Base-by-base conservation (phyloP, 2,888 invertebrate genomes). In the Empis livida region DNA sequence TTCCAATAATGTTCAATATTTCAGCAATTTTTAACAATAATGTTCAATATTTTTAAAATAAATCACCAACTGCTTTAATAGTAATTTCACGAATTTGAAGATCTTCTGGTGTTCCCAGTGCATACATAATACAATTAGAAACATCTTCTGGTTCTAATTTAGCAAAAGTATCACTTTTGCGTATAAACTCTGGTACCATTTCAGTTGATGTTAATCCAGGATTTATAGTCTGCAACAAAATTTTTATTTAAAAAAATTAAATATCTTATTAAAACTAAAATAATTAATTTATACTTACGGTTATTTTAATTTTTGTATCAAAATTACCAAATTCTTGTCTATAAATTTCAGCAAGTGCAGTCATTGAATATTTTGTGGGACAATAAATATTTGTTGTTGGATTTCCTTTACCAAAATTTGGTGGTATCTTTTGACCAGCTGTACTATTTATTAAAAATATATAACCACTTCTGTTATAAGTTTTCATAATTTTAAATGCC, bases 381-480 rank as follows among this genome's bases (percentile, higher is more conserved):
- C 64, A 56, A 57, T 68, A 68, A 10, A 66, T 56, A 47, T 63
- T 67, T 10, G 59, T 53, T 15, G 54, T 55, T 9, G 40, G 10
- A 14, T 14, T 14, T 13, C 17, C 17, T 11, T 55, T 44, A 14
- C 49, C 38, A 13, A 35, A 35, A n/a, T 35, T n/a, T n/a, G 13
- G n/a, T 30, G 53, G 47, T n/a, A 57, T 47, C 17, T 42, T 35
- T 48, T 68, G 68, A 0, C 65, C 65, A 27, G 57, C 52, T 43
- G 63, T 51, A 54, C 65, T 75, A 43, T 73, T 72, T 2, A 73
- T 59, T 23, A 71, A 62, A 30, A 73, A 60, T 32, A 75, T 68
- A 49, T 71, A 67, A 0, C 75, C 75, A 40, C 63, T 61, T 10
- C 48, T 41, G 6, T 59, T 53, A 2, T 59, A 56, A 38, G 59